A percentile compares a stretch with the other conserved stretches of the same genome.
phyloP scores from a whole-genome alignment of 2,888 invertebrate species.

The Macrosiphum euphorbiae region DNA sequence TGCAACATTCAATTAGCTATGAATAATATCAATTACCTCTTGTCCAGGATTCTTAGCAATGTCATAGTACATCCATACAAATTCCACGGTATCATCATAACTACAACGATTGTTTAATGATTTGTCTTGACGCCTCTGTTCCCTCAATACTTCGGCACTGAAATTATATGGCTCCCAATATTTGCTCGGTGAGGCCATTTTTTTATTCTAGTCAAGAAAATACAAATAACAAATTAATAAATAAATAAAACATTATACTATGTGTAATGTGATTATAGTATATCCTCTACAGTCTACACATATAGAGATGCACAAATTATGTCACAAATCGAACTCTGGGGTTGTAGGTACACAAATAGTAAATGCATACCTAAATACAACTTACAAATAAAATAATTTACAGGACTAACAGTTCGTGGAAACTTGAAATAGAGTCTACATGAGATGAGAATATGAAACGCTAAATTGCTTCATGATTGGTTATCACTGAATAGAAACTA shows the following conservation, averaged over 20 bases:
- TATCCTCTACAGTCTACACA: background rate
- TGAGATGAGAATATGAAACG: no score
- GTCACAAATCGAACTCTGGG: background rate
- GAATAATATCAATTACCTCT: slow-evolving; percentile 14
- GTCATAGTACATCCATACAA: background rate
- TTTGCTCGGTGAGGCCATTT: background rate
- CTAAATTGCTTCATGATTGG: no score
- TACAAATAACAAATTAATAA: background rate
- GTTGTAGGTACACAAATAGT: no score
- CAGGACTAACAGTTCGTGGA: no score
- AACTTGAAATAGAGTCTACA: no score
- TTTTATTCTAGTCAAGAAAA: background rate
- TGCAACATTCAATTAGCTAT: background rate
- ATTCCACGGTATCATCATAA: slow-evolving; percentile 60
- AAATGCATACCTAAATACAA: no score
- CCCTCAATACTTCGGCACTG: no score
- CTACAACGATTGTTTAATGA: slow-evolving; percentile 67
- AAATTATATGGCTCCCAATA: no score
- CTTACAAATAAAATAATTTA: no score
- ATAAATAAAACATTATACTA: background rate
- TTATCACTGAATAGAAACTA: no score
- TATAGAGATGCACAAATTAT: background rate
- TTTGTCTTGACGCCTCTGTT: no score
- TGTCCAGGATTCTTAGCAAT: background rate
- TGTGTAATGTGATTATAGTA: background rate